phyloP scores from a whole-genome alignment of 2,888 invertebrate genomes.

The Lasioglossum oenotherae region DNA sequence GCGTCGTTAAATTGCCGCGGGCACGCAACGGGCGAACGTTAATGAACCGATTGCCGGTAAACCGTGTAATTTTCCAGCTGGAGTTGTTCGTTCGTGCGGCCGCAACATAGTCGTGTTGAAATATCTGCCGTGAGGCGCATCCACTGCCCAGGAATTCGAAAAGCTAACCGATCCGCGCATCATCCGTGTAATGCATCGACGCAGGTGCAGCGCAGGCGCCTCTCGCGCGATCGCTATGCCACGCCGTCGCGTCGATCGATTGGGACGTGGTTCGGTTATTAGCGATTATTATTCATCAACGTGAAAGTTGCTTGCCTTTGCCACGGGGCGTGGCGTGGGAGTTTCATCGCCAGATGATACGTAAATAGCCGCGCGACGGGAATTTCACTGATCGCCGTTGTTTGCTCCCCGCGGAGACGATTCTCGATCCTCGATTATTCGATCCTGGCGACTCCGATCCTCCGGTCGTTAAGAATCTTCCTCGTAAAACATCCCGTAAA shows the following conservation, averaged over 20 bases:
- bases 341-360: slow-evolving; percentile 42
- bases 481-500: not conserved
- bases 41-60: slow-evolving; percentile 10
- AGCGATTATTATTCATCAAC: slow-evolving; percentile 71
- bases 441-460: not conserved
- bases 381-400: slow-evolving; percentile 37
- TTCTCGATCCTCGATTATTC: not conserved
- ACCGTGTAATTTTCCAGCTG: slow-evolving; percentile 27
- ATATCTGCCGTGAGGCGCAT: slow-evolving; percentile 29
- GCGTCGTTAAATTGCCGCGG: not conserved
- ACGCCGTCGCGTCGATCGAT: slow-evolving; percentile 57
- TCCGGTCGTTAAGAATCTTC: not conserved
- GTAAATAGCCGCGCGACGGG: slow-evolving; percentile 38
- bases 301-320: slow-evolving; percentile 48
- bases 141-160: slow-evolving; percentile 50
- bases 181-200: not conserved
- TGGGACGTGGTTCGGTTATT: slow-evolving; percentile 62
- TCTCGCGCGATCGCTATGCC: slow-evolving; percentile 7
- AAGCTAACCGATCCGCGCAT: slow-evolving; percentile 32
- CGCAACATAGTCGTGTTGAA: slow-evolving; percentile 29
- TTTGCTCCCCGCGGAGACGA: slow-evolving; percentile 20
- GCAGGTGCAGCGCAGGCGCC: slow-evolving; percentile 59
- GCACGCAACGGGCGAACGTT: slow-evolving; percentile 4
- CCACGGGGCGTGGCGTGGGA: slow-evolving; percentile 60
- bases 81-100: slow-evolving; percentile 18